Conservation (phyloP, 2,888 invertebrate genomes). For the Amblyteles armatorius region DNA sequence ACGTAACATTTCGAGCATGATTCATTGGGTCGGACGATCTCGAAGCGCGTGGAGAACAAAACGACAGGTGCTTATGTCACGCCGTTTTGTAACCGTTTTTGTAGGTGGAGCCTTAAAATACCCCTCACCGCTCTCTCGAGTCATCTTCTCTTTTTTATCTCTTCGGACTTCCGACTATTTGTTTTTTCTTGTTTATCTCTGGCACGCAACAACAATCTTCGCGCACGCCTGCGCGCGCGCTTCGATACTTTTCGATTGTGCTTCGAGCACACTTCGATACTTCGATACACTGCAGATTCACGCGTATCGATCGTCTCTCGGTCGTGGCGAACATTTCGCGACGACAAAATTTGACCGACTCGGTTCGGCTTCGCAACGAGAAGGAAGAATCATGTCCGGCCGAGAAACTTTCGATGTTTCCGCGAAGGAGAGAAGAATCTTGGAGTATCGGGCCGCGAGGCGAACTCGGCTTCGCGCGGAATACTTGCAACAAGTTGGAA, state of each 20-base stretch:
- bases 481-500: constrained; percentile 89
- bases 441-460: constrained; percentile 87
- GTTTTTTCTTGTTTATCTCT: too few relatives aligned
- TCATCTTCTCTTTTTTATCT: too few relatives aligned
- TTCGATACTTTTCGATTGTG: too few relatives aligned
- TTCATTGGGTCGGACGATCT: constrained; percentile 15
- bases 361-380: neutral
- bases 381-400: constrained; percentile 80
- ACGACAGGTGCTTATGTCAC: neutral
- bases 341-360: neutral
- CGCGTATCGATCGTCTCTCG: neutral
- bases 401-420: constrained; percentile 86
- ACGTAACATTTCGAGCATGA: neutral
- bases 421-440: constrained; percentile 85
- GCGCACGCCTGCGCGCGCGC: too few relatives aligned
- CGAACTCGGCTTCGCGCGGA: constrained; percentile 88
- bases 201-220: too few relatives aligned
- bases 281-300: constrained; percentile 46
- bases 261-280: neutral
- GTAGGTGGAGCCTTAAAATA: too few relatives aligned
- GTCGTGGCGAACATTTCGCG: neutral
- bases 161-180: too few relatives aligned
- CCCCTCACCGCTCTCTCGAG: too few relatives aligned
- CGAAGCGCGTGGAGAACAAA: neutral
- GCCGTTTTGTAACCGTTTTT: too few relatives aligned